Evolutionary conservation across 2,797 vertebrate species (phyloP).

Genomic region (Sebastes elongatus): DNA sequence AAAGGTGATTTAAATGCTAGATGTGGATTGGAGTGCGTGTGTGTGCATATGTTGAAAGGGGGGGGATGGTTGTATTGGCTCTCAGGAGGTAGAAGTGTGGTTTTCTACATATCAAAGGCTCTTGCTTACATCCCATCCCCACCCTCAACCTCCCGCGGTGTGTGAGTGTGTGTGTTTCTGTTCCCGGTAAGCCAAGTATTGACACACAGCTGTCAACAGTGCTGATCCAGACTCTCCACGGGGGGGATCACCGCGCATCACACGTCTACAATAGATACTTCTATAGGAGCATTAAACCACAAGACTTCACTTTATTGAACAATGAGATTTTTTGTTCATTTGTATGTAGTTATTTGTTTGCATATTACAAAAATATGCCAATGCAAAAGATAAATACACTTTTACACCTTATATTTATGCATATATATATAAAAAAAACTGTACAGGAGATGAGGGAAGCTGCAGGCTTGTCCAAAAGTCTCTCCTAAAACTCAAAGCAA

Average conservation of each 20-base stretch:
- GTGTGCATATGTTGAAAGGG: background rate
- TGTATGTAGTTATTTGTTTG: background rate
- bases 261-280: background rate
- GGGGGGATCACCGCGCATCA: conserved; percentile 23
- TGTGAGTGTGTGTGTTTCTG: conserved; percentile 38
- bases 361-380: background rate
- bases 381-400: background rate
- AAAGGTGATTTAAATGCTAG: conserved; percentile 8
- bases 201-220: conserved; percentile 62
- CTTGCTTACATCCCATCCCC: conserved; percentile 37
- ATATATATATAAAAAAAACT: background rate
- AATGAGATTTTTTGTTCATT: background rate
- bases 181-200: conserved; percentile 53
- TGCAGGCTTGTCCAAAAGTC: background rate
- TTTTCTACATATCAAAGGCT: conserved; percentile 78
- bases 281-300: background rate
- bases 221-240: conserved; percentile 37
- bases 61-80: conserved; percentile 18
- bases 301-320: conserved; percentile 1
- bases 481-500: background rate
- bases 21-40: conserved; percentile 15
- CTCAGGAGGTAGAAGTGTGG: conserved; percentile 51
- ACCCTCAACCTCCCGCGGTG: conserved; percentile 60
- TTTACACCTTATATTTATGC: background rate
- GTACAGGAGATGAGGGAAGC: background rate